These are phyloP conservation scores for Scolanthus callimorphus DNA, from an alignment of 92 coral and sea anemone species.

Conservation along the genomic window DNA sequence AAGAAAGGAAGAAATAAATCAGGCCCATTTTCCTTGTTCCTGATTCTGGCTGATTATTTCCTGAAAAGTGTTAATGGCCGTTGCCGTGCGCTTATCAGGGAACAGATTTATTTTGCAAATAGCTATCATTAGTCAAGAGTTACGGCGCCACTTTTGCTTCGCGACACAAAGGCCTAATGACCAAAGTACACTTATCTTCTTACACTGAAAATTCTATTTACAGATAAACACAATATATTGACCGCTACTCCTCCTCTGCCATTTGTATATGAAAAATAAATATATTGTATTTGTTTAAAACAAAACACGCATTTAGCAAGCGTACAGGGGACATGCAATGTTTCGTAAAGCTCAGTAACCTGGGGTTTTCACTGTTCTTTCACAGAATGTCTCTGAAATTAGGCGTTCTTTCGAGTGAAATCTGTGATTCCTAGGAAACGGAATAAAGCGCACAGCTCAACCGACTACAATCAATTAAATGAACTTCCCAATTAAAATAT, in stretches of 20 bases:
- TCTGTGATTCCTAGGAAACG: too few species aligned
- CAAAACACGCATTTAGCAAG: slow-evolving; percentile 3
- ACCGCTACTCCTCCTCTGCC: slow-evolving; percentile 44
- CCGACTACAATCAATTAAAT: slow-evolving; percentile 35
- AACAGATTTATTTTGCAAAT: slow-evolving; percentile 69
- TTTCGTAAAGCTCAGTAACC: too few species aligned
- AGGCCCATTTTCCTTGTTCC: slow-evolving; percentile 32
- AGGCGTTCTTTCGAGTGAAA: too few species aligned
- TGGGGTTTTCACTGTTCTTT: too few species aligned
- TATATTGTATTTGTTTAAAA: slow-evolving; percentile 38
- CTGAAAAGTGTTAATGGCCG: slow-evolving; percentile 56
- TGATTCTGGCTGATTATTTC: slow-evolving; percentile 52
- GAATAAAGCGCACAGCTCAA: too few species aligned
- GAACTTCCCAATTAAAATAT: slow-evolving; percentile 32
- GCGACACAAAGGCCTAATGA: slow-evolving; percentile 66
- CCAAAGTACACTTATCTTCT: slow-evolving; percentile 63
- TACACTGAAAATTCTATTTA: slow-evolving; percentile 56
- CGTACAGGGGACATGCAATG: too few species aligned
- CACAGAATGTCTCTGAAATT: too few species aligned
- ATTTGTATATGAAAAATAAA: slow-evolving; percentile 54
- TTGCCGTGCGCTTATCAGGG: slow-evolving; percentile 51
- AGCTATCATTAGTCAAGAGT: slow-evolving; percentile 74
- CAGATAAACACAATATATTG: slow-evolving; percentile 57
- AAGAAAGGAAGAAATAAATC: slow-evolving; percentile 38
- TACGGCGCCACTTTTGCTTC: slow-evolving; percentile 81